These are phyloP conservation scores for Conomelus anceps DNA, from an alignment of 2,888 invertebrate genomes.

Conservation along the genomic window DNA sequence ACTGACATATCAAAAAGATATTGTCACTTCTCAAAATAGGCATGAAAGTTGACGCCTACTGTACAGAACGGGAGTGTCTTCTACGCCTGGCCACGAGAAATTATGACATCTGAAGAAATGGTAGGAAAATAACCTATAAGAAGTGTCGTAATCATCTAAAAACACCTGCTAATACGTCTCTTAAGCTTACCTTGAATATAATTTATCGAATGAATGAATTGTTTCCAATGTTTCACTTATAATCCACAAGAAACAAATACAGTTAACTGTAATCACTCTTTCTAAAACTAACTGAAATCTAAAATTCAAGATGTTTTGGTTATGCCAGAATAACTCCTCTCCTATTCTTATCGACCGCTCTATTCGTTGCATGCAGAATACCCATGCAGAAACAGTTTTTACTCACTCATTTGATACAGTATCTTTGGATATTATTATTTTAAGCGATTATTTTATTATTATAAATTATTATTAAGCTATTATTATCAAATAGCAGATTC, in stretches of 20 bases:
- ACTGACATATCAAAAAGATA: neutral
- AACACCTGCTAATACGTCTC: neutral
- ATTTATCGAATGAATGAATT: neutral
- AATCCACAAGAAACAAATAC: neutral
- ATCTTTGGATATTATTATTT: neutral
- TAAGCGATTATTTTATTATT: too few species aligned
- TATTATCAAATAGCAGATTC: too few species aligned
- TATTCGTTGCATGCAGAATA: neutral
- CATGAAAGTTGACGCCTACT: slow-evolving; percentile 24
- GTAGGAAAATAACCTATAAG: neutral
- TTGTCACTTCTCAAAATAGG: slow-evolving; percentile 23
- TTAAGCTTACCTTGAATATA: neutral
- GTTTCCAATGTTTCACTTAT: neutral
- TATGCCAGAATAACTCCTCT: neutral
- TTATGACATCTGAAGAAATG: neutral
- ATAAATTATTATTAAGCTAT: too few species aligned
- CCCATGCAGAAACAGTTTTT: neutral
- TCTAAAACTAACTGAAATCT: neutral
- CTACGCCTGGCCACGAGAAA: neutral
- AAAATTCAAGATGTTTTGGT: neutral
- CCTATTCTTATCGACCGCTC: neutral
- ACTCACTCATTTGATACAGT: neutral
- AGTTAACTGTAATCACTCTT: neutral
- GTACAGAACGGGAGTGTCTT: slow-evolving; percentile 21
- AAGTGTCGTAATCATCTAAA: neutral